Conservation (phyloP, 2,113 vertebrate genomes). For the Laterallus jamaicensis region DNA sequence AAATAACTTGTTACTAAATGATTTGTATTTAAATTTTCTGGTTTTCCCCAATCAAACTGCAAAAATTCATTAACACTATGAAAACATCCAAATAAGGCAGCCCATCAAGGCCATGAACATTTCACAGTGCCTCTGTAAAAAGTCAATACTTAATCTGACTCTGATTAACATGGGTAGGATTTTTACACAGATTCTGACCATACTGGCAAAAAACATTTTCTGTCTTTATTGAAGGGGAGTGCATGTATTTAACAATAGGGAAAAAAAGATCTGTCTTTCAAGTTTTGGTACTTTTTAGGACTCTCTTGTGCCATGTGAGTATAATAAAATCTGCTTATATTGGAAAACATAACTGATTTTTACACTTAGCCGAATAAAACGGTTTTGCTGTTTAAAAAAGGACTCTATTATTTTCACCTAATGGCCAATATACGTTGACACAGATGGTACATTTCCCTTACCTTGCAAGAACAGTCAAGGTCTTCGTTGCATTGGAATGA, state of each 20-base stretch:
- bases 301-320: neutral
- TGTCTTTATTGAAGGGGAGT: neutral
- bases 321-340: neutral
- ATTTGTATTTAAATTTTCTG: neutral
- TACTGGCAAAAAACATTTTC: neutral
- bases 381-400: neutral
- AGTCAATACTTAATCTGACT: neutral
- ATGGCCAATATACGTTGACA: constrained; percentile 5
- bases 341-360: neutral
- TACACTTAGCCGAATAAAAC: neutral
- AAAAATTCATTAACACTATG: neutral
- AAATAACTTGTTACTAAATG: neutral
- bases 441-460: constrained; percentile 17
- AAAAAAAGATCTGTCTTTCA: neutral
- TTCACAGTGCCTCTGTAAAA: neutral
- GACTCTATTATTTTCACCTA: neutral
- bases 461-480: neutral
- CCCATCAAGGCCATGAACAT: neutral
- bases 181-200: neutral
- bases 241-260: neutral
- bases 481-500: neutral
- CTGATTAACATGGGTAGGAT: neutral
- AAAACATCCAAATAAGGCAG: neutral
- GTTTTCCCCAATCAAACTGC: neutral
- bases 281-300: neutral